Evolutionary conservation across 2,113 vertebrate genomes (phyloP).

Genomic region (Nothoprocta pentlandii): DNA sequence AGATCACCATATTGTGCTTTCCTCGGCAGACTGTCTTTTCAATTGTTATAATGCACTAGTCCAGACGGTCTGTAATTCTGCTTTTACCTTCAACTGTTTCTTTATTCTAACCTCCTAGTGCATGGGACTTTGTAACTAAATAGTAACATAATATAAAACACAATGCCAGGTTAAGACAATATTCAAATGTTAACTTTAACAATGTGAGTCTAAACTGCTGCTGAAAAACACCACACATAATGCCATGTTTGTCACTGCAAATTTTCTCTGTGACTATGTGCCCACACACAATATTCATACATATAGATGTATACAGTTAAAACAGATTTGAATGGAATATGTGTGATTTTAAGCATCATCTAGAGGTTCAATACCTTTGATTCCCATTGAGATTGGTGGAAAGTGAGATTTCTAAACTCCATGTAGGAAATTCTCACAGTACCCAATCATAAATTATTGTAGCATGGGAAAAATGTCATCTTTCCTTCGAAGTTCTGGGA

Average conservation of each 20-base stretch:
- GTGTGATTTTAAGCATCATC: not conserved
- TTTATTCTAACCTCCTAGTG: slow-evolving; percentile 28
- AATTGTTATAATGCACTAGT: not conserved
- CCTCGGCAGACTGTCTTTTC: not conserved
- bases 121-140: not conserved
- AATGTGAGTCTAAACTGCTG: not conserved
- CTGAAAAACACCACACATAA: not conserved
- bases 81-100: not conserved
- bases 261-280: not conserved
- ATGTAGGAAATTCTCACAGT: not conserved
- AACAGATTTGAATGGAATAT: not conserved
- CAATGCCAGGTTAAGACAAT: not conserved
- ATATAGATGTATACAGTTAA: slow-evolving; percentile 5
- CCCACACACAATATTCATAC: not conserved
- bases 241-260: not conserved
- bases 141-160: slow-evolving; percentile 16
- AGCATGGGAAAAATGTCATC: not conserved
- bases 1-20: not conserved
- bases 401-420: not conserved
- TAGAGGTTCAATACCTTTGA: not conserved
- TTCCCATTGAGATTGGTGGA: not conserved
- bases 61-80: not conserved
- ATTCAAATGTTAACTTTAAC: not conserved
- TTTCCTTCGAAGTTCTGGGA: not conserved
- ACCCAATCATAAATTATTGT: not conserved